A percentile compares a stretch with the other conserved stretches of the same genome.
Conservation (phyloP, 2,888 invertebrate genomes). For the Chouioia cunea region DNA sequence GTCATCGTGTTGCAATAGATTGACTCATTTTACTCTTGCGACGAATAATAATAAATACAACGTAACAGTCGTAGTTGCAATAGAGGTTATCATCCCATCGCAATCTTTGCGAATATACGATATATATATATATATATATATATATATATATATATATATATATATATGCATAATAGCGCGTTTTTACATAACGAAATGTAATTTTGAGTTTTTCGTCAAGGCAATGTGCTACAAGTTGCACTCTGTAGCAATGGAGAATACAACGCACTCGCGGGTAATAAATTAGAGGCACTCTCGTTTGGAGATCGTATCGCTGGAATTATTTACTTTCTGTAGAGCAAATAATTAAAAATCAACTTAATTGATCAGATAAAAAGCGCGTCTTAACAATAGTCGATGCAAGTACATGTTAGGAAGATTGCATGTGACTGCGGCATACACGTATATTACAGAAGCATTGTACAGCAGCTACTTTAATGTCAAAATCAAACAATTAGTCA, state of each 20-base stretch:
- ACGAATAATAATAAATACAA: no score
- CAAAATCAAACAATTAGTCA: constrained; percentile 10
- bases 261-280: constrained; percentile 1
- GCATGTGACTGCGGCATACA: constrained; percentile 9
- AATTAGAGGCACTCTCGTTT: constrained; percentile 8
- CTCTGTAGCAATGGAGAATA: no score
- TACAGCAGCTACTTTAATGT: not conserved
- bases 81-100: no score
- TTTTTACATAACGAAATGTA: no score
- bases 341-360: constrained; percentile 41
- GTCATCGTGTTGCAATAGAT: constrained; percentile 1
- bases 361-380: constrained; percentile 41
- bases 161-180: no score
- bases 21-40: constrained; percentile 1
- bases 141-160: no score
- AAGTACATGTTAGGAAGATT: constrained; percentile 11
- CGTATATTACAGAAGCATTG: not conserved
- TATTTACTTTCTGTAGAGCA: constrained; percentile 31
- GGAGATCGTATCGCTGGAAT: constrained; percentile 15
- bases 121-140: no score
- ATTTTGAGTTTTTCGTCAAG: no score
- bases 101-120: no score
- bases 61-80: no score
- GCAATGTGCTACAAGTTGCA: no score
- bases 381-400: constrained; percentile 29